Percentiles rank a stretch among this genome's conserved stretches.
These are phyloP conservation scores for Clivina fossor DNA, from an alignment of 2,888 invertebrate genomes.

Conservation along the genomic window DNA sequence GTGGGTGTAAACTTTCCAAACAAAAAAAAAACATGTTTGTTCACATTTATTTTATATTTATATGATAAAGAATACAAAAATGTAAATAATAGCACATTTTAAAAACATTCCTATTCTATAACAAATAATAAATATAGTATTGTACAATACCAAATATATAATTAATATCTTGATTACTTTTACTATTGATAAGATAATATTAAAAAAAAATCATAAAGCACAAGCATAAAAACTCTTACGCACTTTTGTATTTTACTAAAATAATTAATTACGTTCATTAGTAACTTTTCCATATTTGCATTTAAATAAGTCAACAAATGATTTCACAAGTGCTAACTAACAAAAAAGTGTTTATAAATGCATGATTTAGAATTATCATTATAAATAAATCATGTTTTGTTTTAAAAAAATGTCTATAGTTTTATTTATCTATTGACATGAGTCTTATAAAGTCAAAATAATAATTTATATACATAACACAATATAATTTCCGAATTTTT, in stretches of 20 bases:
- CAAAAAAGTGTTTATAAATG: constrained; percentile 33
- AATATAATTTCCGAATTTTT: too few relatives aligned
- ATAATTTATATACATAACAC: too few relatives aligned
- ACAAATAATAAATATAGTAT: constrained; percentile 33
- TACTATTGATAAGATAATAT: constrained; percentile 31
- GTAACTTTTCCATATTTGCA: constrained; percentile 34
- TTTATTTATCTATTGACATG: too few relatives aligned
- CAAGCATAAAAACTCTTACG: constrained; percentile 32
- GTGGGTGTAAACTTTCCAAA: constrained; percentile 24
- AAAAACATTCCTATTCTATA: constrained; percentile 35
- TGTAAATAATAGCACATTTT: constrained; percentile 34
- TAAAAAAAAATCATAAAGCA: constrained; percentile 33
- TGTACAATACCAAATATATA: constrained; percentile 33
- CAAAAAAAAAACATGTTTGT: constrained; percentile 7
- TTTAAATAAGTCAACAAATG: constrained; percentile 32
- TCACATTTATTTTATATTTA: constrained; percentile 31
- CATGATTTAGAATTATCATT: constrained; percentile 34
- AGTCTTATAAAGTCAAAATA: too few relatives aligned
- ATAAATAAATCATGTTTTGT: constrained; percentile 35
- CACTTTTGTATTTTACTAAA: constrained; percentile 35
- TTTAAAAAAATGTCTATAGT: too few relatives aligned
- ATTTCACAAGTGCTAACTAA: constrained; percentile 33
- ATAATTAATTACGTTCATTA: constrained; percentile 32
- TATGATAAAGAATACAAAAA: constrained; percentile 29
- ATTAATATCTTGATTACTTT: constrained; percentile 34